Evolutionary conservation across 2,888 invertebrate species (phyloP), one percentile per base, ranked within the genome.

Genomic region (Keiferia lycopersicella): DNA sequence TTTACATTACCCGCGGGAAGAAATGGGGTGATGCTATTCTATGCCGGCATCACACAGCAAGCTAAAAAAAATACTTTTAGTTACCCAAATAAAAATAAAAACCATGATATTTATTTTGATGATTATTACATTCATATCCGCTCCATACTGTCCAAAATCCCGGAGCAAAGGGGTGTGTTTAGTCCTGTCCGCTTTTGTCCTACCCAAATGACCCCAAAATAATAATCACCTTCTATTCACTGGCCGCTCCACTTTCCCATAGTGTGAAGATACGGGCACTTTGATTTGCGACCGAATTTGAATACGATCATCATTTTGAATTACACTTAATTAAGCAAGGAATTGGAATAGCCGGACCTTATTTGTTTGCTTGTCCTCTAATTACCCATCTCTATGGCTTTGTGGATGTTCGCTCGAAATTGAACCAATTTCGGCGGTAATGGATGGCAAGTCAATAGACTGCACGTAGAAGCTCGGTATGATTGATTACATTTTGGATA

Each of bases 151-250:
- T 69, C 64, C 62, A 39, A 39, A 68, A 4, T 30, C 68, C 67
- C 50, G 70, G 69, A 77, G 77, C 78, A 80, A 85, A 86, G 82
- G 87, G 84, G 83, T 82, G 77, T 71, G 66, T 72, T 70, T 71
- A 70, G 80, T 79, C 78, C 80, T 74, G 78, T 80, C 77, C 73
- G 74, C 82, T 81, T 86, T 91, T 89, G 88, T 91, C 83, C 86
- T 73, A 74, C 79, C 76, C 84, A 88, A 90, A 88, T 91, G 90
- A 90, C 88, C 90, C 90, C 83, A 83, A 83, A n/a, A 82, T 81
- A 84, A 87, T 86, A 87, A 90, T 88, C 82, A 89, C 85, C 80
- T 34, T 78, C 80, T 79, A 88, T 88, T 88, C 85, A 88, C 78
- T 76, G 77, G 65, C 76, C 79, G 78, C 76, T 83, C 82, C 79